These are phyloP conservation scores for Ceratina japonica DNA, from an alignment of 1,140 invertebrate genomes.

Conservation along the genomic window DNA sequence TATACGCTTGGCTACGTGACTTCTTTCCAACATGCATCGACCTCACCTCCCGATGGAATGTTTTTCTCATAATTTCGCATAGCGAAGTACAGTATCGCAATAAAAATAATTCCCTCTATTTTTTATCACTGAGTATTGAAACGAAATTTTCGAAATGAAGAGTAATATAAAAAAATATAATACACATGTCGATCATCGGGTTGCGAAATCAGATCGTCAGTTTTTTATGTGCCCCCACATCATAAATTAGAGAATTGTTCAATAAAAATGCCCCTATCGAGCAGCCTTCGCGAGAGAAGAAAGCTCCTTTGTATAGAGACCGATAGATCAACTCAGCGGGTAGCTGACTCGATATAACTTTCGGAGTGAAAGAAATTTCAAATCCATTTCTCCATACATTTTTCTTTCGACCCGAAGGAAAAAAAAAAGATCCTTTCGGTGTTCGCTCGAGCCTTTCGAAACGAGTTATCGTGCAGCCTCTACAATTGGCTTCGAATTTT, in stretches of 20 bases:
- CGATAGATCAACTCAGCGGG: slow-evolving; percentile 11
- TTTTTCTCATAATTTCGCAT: too few relatives aligned
- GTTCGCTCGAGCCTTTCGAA: slow-evolving; percentile 36
- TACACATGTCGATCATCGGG: neutral
- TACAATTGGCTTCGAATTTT: slow-evolving; percentile 45
- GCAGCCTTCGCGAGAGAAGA: neutral
- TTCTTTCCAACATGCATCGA: neutral
- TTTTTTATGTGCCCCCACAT: neutral
- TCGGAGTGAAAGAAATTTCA: slow-evolving; percentile 9
- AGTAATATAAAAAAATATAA: too few relatives aligned
- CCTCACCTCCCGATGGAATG: neutral
- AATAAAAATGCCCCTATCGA: neutral
- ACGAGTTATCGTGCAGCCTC: slow-evolving; percentile 36
- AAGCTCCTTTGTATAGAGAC: slow-evolving; percentile 9
- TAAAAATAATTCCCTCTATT: too few relatives aligned
- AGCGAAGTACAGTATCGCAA: too few relatives aligned
- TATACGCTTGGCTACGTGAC: neutral
- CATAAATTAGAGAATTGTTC: slow-evolving; percentile 19
- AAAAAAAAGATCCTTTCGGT: slow-evolving; percentile 27
- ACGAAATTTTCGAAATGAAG: too few relatives aligned
- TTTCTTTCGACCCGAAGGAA: slow-evolving; percentile 6
- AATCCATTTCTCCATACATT: slow-evolving; percentile 20
- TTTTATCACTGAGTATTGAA: too few relatives aligned
- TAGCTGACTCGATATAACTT: neutral
- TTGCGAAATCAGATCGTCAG: neutral